These are phyloP conservation scores for Charanyca ferruginea DNA, from an alignment of 2,888 invertebrate genomes.

Conservation along the genomic window DNA sequence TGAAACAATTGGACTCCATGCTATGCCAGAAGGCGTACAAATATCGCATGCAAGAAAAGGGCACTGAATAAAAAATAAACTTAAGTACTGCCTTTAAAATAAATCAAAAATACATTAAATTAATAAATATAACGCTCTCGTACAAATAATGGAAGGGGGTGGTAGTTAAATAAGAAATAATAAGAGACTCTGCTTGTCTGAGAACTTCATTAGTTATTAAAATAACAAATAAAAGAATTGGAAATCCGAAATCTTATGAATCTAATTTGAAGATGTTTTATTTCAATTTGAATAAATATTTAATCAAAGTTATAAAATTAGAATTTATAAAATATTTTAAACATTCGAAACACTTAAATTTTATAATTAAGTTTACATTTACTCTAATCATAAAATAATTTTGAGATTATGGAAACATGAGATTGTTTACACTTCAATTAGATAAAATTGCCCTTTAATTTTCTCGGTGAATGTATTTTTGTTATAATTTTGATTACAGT, in stretches of 20 bases:
- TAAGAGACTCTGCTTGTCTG: neutral
- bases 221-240: slow-evolving; percentile 12
- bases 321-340: neutral
- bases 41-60: too few species aligned
- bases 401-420: slow-evolving; percentile 2
- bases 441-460: neutral
- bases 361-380: slow-evolving; percentile 6
- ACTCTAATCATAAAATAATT: slow-evolving; percentile 7
- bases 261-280: slow-evolving; percentile 19
- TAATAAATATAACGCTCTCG: too few species aligned
- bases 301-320: slow-evolving; percentile 9
- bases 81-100: too few species aligned
- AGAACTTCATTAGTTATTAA: slow-evolving; percentile 13
- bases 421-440: neutral
- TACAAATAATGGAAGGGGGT: neutral
- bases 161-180: neutral
- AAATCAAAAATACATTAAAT: too few species aligned
- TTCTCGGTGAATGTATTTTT: neutral
- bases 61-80: too few species aligned
- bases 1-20: too few species aligned
- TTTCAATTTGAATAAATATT: slow-evolving; percentile 1
- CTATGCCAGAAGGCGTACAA: too few species aligned
- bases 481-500: too few species aligned
- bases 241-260: slow-evolving; percentile 5
- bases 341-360: slow-evolving; percentile 14